Percentiles rank a stretch among this genome's conserved stretches.
Evolutionary conservation across 2,797 vertebrate genomes (phyloP).

Genomic region (Heliangelus exortis): DNA sequence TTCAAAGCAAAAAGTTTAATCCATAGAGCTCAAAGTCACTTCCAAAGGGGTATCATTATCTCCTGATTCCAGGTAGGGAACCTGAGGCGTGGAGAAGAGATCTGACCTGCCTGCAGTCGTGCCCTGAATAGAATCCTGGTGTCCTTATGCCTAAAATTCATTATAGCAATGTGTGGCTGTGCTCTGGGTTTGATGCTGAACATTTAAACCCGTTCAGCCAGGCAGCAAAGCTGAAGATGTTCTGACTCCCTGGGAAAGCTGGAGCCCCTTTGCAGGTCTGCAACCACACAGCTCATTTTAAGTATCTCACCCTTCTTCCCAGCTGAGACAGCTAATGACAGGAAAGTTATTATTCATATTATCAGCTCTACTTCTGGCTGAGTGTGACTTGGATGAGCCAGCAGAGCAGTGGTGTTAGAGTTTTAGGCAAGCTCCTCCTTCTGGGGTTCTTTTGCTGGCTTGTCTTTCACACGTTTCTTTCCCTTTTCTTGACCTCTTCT

Average conservation of each 20-base stretch:
- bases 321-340: neutral
- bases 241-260: neutral
- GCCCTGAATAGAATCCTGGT: neutral
- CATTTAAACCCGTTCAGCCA: neutral
- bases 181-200: neutral
- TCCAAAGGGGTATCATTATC: neutral
- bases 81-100: neutral
- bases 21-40: neutral
- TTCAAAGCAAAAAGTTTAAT: neutral
- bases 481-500: slow-evolving; percentile 20
- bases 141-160: neutral
- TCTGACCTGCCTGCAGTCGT: neutral
- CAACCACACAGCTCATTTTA: fast-evolving
- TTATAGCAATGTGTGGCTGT: neutral
- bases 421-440: neutral
- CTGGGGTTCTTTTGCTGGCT: neutral
- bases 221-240: neutral
- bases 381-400: neutral
- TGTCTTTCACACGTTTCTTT: neutral
- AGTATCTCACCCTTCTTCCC: neutral
- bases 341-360: neutral
- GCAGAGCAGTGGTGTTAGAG: neutral
- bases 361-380: neutral
- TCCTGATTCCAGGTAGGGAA: neutral
- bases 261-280: neutral